phyloP scores from a whole-genome alignment of 2,888 invertebrate species.

The Drosophila siamana region DNA sequence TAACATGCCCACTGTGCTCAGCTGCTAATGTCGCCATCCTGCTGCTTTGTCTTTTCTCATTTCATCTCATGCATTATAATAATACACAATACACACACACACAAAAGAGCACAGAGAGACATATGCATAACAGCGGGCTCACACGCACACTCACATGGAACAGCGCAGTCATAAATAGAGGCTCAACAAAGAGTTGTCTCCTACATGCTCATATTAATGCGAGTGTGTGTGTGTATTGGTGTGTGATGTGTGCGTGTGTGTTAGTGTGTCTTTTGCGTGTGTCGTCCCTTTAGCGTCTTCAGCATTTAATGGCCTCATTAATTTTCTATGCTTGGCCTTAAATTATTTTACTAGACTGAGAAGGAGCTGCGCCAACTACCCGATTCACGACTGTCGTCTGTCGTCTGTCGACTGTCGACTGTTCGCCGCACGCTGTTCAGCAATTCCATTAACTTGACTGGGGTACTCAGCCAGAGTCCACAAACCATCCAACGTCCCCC shows the following conservation, averaged over 20 bases:
- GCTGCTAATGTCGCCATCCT: not conserved
- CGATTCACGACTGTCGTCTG: not conserved
- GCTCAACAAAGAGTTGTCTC: constrained; percentile 72
- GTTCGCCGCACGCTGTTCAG: constrained; percentile 59
- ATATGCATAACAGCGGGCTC: constrained; percentile 41
- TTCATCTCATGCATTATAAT: constrained; percentile 50
- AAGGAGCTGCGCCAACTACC: constrained; percentile 14
- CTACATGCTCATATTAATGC: constrained; percentile 24
- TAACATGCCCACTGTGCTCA: constrained; percentile 21
- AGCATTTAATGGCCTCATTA: constrained; percentile 82
- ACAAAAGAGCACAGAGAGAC: constrained; percentile 25
- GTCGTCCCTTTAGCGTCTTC: constrained; percentile 74
- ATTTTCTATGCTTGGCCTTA: constrained; percentile 81
- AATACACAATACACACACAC: constrained; percentile 51
- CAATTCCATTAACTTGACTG: constrained; percentile 77
- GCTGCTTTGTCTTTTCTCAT: constrained; percentile 29
- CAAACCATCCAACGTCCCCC: not conserved
- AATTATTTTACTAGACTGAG: constrained; percentile 68
- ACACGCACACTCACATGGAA: constrained; percentile 50
- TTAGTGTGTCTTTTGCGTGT: constrained; percentile 42
- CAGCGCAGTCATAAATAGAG: constrained; percentile 59
- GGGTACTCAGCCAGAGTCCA: constrained; percentile 36
- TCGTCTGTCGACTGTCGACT: too few species aligned
- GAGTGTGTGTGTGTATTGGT: constrained; percentile 1
- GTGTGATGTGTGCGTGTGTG: constrained; percentile 28